phyloP scores from a whole-genome alignment of 2,797 vertebrate species.

The Cercopithecus hamlyni region DNA sequence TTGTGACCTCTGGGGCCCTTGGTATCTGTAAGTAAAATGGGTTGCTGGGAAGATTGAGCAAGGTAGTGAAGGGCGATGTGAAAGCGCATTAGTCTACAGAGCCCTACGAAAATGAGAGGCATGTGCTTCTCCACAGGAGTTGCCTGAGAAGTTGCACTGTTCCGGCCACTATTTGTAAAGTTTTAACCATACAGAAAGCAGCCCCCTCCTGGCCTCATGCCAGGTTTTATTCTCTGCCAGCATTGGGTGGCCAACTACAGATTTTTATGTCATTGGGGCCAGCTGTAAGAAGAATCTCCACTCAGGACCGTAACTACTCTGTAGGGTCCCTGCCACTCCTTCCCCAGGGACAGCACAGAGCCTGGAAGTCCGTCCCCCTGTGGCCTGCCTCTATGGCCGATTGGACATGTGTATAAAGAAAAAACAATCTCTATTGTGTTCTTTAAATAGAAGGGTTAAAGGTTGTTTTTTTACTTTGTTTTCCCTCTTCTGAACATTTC shows the following conservation, averaged over 20 bases:
- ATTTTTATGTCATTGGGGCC: background rate
- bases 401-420: background rate
- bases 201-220: background rate
- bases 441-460: background rate
- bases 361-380: background rate
- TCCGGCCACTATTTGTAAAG: background rate
- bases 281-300: background rate
- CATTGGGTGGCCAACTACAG: background rate
- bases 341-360: background rate
- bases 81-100: background rate
- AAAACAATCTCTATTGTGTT: background rate
- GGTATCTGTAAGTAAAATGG: background rate
- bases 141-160: background rate
- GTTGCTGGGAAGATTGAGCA: background rate
- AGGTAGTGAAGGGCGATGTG: accelerated
- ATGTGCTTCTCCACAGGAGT: background rate
- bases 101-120: background rate
- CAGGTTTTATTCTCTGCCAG: background rate
- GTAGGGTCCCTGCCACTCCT: background rate
- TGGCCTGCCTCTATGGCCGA: background rate
- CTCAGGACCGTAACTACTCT: background rate
- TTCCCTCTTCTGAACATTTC: background rate
- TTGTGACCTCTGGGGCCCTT: background rate
- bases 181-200: background rate
- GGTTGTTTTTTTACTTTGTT: background rate